Percentiles rank a stretch among this genome's conserved stretches.
phyloP scores from a whole-genome alignment of 2,113 vertebrate species.

The Herpetotheres cachinnans region DNA sequence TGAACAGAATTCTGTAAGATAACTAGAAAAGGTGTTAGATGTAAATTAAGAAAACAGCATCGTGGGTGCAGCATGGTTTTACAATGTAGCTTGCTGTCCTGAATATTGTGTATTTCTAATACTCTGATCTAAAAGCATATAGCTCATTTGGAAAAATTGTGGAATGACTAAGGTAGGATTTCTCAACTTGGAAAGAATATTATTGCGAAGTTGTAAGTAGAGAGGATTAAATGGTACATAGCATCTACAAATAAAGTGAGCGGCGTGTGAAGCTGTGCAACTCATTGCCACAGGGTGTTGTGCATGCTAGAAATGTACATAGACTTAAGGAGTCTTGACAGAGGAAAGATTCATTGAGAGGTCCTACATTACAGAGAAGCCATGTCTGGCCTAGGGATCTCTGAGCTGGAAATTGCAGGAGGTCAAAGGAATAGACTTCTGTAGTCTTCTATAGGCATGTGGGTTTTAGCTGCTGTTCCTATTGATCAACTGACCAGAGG shows the following conservation, averaged over 20 bases:
- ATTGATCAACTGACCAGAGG: background rate
- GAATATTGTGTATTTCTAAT: background rate
- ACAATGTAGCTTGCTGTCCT: background rate
- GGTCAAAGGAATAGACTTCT: background rate
- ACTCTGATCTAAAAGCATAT: background rate
- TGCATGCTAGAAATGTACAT: accelerated
- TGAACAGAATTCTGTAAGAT: background rate
- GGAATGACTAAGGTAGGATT: background rate
- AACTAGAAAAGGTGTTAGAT: background rate
- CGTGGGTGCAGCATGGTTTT: background rate
- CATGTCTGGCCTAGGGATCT: background rate
- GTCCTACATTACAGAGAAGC: background rate
- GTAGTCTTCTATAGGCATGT: background rate
- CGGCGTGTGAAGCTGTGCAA: background rate
- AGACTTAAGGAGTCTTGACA: background rate
- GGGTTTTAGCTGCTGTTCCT: background rate
- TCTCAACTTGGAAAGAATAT: background rate
- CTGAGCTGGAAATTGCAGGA: background rate
- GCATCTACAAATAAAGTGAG: background rate
- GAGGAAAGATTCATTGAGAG: background rate
- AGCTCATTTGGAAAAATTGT: background rate
- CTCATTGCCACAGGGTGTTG: background rate
- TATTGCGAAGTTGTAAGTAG: background rate
- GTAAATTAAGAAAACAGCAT: background rate
- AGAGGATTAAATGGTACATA: background rate